Evolutionary conservation across 2,113 vertebrate species (phyloP).

Genomic region (Phrynocephalus versicolor): DNA sequence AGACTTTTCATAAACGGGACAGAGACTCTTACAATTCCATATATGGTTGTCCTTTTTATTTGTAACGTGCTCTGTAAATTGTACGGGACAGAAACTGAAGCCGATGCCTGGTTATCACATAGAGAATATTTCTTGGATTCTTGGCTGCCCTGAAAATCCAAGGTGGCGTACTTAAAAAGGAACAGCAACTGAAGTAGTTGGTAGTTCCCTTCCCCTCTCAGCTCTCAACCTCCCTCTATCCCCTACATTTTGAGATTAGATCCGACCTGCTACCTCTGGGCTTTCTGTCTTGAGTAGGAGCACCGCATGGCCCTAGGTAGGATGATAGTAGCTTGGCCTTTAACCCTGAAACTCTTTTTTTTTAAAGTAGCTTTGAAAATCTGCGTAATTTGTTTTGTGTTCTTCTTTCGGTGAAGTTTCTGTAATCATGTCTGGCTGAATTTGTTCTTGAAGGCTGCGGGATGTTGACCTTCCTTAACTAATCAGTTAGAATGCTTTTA

Average conservation of each 20-base stretch:
- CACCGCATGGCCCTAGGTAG: background rate
- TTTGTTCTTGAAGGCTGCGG: background rate
- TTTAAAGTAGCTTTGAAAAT: conserved; percentile 22
- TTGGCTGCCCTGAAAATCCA: background rate
- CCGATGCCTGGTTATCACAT: conserved; percentile 4
- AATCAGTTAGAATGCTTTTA: background rate
- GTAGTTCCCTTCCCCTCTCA: background rate
- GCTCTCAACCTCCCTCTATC: background rate
- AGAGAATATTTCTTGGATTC: background rate
- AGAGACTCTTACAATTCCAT: conserved; percentile 66
- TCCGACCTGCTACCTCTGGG: no score
- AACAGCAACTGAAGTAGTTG: background rate
- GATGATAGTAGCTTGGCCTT: background rate
- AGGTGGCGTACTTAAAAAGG: background rate
- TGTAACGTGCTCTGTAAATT: conserved; percentile 46
- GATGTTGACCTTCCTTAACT: background rate
- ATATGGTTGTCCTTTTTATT: conserved; percentile 47
- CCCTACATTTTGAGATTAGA: background rate
- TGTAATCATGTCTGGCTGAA: background rate
- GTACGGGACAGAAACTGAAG: conserved; percentile 58
- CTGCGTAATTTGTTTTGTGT: conserved; percentile 8
- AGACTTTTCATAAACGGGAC: conserved; percentile 74
- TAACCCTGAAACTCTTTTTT: background rate
- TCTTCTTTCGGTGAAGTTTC: background rate
- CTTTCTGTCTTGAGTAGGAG: background rate